Conservation (phyloP, 2,113 vertebrate species). For the Osmerus eperlanus region DNA sequence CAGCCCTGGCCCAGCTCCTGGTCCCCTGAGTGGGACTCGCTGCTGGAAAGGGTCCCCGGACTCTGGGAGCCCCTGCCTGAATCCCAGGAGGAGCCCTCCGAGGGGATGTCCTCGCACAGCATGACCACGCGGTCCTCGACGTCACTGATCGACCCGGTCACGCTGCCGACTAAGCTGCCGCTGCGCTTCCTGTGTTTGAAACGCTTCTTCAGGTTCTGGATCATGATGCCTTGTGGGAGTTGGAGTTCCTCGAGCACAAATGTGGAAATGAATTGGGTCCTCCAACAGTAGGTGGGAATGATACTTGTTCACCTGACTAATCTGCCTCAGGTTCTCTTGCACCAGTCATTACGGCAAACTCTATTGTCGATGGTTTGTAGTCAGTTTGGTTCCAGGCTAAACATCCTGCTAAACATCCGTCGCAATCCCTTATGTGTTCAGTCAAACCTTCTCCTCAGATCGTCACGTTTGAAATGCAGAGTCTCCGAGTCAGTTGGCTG, state of each 20-base stretch:
- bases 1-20: constrained; percentile 22
- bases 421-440: constrained; percentile 2
- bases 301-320: background rate
- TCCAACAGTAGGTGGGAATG: background rate
- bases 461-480: background rate
- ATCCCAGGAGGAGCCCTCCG: constrained; percentile 51
- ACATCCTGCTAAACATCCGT: too few species aligned
- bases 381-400: constrained; percentile 5
- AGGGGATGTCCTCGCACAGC: constrained; percentile 73
- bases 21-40: constrained; percentile 35
- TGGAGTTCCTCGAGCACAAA: background rate
- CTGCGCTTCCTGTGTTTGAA: constrained; percentile 30
- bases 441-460: constrained; percentile 10
- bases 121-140: constrained; percentile 66
- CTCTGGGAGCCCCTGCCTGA: constrained; percentile 53
- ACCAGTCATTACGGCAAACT: background rate
- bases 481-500: background rate
- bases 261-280: background rate
- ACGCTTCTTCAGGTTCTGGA: constrained; percentile 55
- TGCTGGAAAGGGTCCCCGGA: constrained; percentile 42
- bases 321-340: background rate
- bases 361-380: background rate
- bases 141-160: constrained; percentile 12
- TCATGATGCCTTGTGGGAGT: constrained; percentile 25
- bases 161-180: constrained; percentile 32